A percentile compares a stretch with the other conserved stretches of the same genome.
Conservation (phyloP, 2,797 vertebrate species). For the Calcarius lapponicus region DNA sequence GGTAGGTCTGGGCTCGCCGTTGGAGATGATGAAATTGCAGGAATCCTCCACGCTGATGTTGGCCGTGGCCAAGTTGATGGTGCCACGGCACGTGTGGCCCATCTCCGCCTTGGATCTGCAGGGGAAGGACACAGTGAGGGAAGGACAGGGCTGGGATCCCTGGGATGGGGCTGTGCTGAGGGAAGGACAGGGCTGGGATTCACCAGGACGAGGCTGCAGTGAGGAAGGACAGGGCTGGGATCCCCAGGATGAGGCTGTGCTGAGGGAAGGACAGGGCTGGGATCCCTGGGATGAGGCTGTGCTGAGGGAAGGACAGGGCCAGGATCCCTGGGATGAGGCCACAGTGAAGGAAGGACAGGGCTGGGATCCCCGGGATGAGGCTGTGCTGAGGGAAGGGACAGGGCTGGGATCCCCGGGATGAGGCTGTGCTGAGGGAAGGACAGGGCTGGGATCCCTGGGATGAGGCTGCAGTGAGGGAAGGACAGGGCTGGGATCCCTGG, state of each 20-base stretch:
- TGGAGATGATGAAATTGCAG: constrained; percentile 96
- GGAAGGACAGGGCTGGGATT: background rate
- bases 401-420: no score
- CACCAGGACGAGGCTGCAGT: no score
- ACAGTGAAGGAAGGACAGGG: no score
- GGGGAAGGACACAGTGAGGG: rapidly evolving
- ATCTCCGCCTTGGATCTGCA: constrained; percentile 93
- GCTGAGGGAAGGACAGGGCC: no score
- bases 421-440: no score
- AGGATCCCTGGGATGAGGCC: no score
- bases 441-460: no score
- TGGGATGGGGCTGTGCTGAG: rapidly evolving
- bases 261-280: no score
- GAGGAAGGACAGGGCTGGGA: background rate
- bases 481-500: no score
- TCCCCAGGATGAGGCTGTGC: rapidly evolving
- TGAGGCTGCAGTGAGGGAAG: no score
- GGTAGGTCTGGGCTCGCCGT: constrained; percentile 94
- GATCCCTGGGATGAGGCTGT: background rate
- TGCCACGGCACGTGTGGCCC: constrained; percentile 95
- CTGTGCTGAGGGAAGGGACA: no score
- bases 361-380: no score
- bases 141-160: background rate
- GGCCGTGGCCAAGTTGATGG: constrained; percentile 95
- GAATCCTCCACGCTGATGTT: constrained; percentile 95